These are phyloP conservation scores for Chalcis sispes DNA, from an alignment of 2,888 invertebrate genomes.

Conservation along the genomic window DNA sequence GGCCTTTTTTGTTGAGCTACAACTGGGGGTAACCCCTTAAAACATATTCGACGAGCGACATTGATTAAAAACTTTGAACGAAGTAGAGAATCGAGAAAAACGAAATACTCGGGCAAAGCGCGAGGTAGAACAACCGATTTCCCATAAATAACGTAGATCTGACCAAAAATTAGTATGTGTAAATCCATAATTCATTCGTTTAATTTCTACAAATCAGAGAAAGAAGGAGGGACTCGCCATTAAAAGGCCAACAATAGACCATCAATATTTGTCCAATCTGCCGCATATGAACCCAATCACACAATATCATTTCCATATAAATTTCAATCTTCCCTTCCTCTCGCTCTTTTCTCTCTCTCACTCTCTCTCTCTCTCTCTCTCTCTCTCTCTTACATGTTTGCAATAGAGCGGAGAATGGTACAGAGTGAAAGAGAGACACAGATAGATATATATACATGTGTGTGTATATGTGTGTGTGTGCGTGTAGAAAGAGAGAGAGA, in stretches of 20 bases:
- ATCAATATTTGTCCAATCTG: constrained; percentile 53
- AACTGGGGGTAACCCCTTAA: too few relatives aligned
- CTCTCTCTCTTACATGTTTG: neutral
- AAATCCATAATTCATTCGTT: constrained; percentile 34
- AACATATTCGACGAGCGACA: too few relatives aligned
- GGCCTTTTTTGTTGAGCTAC: too few relatives aligned
- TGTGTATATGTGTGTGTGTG: too few relatives aligned
- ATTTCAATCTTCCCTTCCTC: constrained; percentile 17
- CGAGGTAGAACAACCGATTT: too few relatives aligned
- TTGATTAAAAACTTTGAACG: too few relatives aligned
- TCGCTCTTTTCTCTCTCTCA: neutral
- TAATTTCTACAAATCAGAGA: constrained; percentile 49
- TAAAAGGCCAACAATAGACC: constrained; percentile 53
- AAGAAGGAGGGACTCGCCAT: neutral
- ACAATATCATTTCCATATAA: constrained; percentile 56
- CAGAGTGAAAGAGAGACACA: neutral
- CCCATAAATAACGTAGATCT: too few relatives aligned
- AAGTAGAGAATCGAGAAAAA: too few relatives aligned
- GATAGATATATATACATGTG: neutral
- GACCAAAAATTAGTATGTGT: neutral
- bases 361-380: constrained; percentile 1
- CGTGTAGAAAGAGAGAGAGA: neutral
- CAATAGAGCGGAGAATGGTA: constrained; percentile 1
- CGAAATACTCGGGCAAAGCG: too few relatives aligned
- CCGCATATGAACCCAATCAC: constrained; percentile 39